Evolutionary conservation across 2,888 invertebrate species (phyloP).

Genomic region (Machimus atricapillus): DNA sequence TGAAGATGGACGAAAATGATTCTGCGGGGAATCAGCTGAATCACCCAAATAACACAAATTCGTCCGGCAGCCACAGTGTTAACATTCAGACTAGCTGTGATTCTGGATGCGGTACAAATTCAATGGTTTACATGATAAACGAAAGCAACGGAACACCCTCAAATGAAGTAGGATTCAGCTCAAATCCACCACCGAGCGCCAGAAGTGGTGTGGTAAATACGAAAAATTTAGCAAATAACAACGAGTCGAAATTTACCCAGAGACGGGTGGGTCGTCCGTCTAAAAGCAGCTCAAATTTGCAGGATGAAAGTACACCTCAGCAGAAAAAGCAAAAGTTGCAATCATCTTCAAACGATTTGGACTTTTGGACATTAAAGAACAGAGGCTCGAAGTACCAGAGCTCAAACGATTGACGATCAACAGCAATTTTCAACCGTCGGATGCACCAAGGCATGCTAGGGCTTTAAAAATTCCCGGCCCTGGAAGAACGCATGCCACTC

Average conservation of each 20-base stretch:
- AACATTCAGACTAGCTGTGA: not conserved
- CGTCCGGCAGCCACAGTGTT: not conserved
- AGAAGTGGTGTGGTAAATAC: not conserved
- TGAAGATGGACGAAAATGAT: not conserved
- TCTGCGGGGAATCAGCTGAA: not conserved
- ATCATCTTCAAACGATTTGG: not conserved
- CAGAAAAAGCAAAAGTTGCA: not conserved
- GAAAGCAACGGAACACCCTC: conserved; percentile 14
- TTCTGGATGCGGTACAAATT: not conserved
- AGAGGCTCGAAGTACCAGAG: not conserved
- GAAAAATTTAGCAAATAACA: not conserved
- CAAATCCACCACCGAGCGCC: not conserved
- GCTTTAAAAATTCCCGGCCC: not conserved
- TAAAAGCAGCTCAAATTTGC: not conserved
- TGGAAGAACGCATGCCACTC: not conserved
- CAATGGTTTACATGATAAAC: conserved; percentile 39
- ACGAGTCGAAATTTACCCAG: not conserved
- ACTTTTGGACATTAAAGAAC: not conserved
- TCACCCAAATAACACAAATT: conserved; percentile 8
- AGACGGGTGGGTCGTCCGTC: not conserved
- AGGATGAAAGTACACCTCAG: not conserved
- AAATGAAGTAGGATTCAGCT: conserved; percentile 16
- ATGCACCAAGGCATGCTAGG: not conserved
- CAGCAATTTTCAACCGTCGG: not conserved
- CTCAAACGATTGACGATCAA: not conserved